These are phyloP conservation scores for Dysdera silvatica DNA, from an alignment of 1,140 invertebrate genomes.

Conservation along the genomic window DNA sequence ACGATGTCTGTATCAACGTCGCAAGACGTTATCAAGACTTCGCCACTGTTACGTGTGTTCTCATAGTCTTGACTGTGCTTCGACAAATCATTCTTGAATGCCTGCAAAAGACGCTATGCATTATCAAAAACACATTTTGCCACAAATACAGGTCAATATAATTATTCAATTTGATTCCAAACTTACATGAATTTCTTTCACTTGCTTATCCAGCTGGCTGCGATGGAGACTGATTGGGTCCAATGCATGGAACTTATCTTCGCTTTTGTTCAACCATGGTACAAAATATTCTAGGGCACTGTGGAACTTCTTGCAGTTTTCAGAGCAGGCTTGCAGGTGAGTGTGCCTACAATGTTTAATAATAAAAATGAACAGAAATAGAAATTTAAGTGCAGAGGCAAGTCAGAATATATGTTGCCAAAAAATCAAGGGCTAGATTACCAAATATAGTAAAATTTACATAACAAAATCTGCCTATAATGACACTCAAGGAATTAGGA, in stretches of 20 bases:
- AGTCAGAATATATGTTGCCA: too few relatives aligned
- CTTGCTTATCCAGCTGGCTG: constrained; percentile 75
- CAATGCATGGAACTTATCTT: constrained; percentile 72
- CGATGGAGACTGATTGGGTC: constrained; percentile 71
- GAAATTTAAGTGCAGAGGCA: too few relatives aligned
- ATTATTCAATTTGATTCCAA: not conserved
- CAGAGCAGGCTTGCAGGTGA: constrained; percentile 75
- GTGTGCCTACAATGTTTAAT: constrained; percentile 54
- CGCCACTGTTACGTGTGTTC: constrained; percentile 70
- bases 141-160: not conserved
- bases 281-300: constrained; percentile 72
- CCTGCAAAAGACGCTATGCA: constrained; percentile 30
- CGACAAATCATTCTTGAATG: constrained; percentile 80
- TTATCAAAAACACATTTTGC: not conserved
- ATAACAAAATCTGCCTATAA: too few relatives aligned
- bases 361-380: not conserved
- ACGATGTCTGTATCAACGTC: constrained; percentile 85
- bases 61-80: constrained; percentile 87
- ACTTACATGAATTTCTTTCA: constrained; percentile 71
- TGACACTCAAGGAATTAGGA: too few relatives aligned
- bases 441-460: too few relatives aligned
- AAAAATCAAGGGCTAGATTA: too few relatives aligned
- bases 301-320: constrained; percentile 85
- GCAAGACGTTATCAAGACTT: constrained; percentile 69
- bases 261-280: constrained; percentile 77